Conservation (phyloP, 2,797 vertebrate species). For the Salarias fasciatus region DNA sequence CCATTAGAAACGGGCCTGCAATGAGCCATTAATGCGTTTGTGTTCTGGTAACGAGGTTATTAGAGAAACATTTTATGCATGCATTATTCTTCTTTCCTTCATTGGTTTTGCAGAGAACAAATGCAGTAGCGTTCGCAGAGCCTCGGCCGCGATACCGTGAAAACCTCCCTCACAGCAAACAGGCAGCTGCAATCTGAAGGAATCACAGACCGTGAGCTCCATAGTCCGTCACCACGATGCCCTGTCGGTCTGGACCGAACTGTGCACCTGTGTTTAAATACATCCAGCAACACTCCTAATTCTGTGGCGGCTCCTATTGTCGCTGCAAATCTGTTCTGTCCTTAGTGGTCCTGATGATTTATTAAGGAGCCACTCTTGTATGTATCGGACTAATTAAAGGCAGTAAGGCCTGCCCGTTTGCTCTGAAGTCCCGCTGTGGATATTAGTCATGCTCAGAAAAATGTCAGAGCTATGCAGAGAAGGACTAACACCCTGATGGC, state of each 20-base stretch:
- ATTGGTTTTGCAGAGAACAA: not conserved
- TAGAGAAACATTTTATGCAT: constrained; percentile 57
- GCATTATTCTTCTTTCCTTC: constrained; percentile 42
- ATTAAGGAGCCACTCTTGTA: constrained; percentile 23
- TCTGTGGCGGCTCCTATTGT: constrained; percentile 6
- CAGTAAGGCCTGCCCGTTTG: constrained; percentile 15
- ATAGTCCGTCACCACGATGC: not conserved
- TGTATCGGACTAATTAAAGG: constrained; percentile 42
- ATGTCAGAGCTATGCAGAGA: constrained; percentile 12
- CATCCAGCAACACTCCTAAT: not conserved
- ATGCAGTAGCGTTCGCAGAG: no score
- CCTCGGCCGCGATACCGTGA: constrained; percentile 29
- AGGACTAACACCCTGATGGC: not conserved
- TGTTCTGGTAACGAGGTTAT: constrained; percentile 65
- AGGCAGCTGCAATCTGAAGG: not conserved
- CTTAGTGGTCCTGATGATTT: constrained; percentile 44
- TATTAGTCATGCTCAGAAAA: constrained; percentile 29
- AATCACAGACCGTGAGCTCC: not conserved
- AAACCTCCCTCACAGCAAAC: constrained; percentile 33
- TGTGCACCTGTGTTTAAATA: not conserved
- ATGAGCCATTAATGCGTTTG: constrained; percentile 61
- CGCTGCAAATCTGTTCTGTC: constrained; percentile 12
- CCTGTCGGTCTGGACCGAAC: constrained; percentile 3
- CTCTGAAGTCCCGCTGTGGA: constrained; percentile 15
- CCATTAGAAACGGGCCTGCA: constrained; percentile 52